Conservation (phyloP, 2,888 invertebrate species). For the Patella ulyssiponensis region DNA sequence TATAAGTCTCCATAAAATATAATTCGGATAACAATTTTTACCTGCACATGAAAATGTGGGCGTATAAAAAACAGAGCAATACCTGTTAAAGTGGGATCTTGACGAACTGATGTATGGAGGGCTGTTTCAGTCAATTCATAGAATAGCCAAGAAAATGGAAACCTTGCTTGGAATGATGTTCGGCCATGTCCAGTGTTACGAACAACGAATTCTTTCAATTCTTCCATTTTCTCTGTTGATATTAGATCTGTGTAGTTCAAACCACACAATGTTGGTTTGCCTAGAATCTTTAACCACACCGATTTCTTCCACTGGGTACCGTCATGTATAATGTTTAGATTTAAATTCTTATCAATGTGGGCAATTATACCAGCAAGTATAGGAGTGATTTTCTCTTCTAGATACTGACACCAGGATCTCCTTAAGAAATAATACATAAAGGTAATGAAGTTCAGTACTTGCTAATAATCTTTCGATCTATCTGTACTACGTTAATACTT, state of each 20-base stretch:
- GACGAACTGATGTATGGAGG: too few relatives aligned
- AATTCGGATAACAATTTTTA: too few relatives aligned
- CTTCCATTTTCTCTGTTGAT: slow-evolving; percentile 43
- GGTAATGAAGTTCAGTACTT: too few relatives aligned
- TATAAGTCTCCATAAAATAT: too few relatives aligned
- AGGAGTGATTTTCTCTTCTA: slow-evolving; percentile 59
- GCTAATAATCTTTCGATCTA: too few relatives aligned
- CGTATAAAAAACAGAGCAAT: too few relatives aligned
- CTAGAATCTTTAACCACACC: slow-evolving; percentile 56
- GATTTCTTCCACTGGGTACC: slow-evolving; percentile 46
- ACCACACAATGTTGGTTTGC: slow-evolving; percentile 39
- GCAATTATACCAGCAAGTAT: slow-evolving; percentile 62
- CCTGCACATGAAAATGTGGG: too few relatives aligned
- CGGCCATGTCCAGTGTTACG: slow-evolving; percentile 48
- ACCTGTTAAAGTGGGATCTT: too few relatives aligned
- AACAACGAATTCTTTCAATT: slow-evolving; percentile 53
- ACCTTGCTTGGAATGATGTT: slow-evolving; percentile 36
- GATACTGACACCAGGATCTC: slow-evolving; percentile 49
- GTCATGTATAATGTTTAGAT: slow-evolving; percentile 53
- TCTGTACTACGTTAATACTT: too few relatives aligned
- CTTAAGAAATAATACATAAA: slow-evolving; percentile 39
- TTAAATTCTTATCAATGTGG: slow-evolving; percentile 60
- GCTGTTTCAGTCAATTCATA: slow-evolving; percentile 33
- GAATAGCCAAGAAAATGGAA: slow-evolving; percentile 67
- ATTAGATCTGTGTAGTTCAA: slow-evolving; percentile 46